Base-by-base conservation (phyloP, 2,113 vertebrate species). In the Oxygymnocypris stewartii region DNA sequence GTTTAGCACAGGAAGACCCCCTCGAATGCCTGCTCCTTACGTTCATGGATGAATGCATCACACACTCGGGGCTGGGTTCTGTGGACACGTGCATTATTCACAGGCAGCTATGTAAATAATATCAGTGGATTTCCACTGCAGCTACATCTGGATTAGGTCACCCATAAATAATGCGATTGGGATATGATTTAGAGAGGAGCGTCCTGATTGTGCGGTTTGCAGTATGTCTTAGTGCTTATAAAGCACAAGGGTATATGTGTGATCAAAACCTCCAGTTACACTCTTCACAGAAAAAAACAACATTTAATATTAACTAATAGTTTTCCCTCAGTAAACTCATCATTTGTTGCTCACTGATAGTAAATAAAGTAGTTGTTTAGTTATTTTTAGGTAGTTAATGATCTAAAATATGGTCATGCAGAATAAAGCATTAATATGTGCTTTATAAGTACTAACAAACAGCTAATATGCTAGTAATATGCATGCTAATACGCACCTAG, bases 61-160 rank as follows among this genome's bases (percentile, higher is more conserved):
- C 35, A 81, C 80, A 71, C 63, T 82, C 71, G 80, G 71, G 63
- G 80, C 63, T 71, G 51, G 18, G 20, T 82, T 71, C 63, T 82
- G 80, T 82, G 63, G 80, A 37, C 28, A 51, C 18, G 37, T 54
- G 40, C 47, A 80, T 71, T 44, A 51, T 71, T 71, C 63, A 83
- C 20, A 47, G 20, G 49, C 59, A 78, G 76, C 74, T 82, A 71
- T 87, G 65, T 28, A 88, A 88, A 89, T 82, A 18, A 13, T 13
- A 13, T 82, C 28, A n/a, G n/a, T 57, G 18, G 78, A 51, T 71
- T 47, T 87, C 86, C 82, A 84, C 86, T 37, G 73, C 14, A 74
- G 63, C 76, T 63, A 51, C 44, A 59, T 51, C 65, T 85, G 18
- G 2, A 76, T 16, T 74, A 83, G 59, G 28, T 44, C 65, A 54